Evolutionary conservation across 2,888 invertebrate genomes (phyloP).

Genomic region (Troides oblongomaculatus): DNA sequence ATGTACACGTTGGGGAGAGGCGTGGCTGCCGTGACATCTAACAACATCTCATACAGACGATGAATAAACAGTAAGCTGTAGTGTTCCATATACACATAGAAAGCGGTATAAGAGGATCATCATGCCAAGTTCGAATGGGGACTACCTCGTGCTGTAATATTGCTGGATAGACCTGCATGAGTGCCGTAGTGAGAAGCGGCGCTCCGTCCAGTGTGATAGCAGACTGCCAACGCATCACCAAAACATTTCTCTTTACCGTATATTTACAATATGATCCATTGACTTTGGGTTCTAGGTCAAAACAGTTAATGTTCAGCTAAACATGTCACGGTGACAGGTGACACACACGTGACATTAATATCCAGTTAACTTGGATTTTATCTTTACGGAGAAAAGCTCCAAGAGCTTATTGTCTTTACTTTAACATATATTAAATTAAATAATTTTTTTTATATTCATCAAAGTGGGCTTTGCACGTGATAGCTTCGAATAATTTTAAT

Average conservation of each 20-base stretch:
- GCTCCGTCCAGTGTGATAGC: conserved; percentile 61
- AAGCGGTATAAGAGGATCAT: conserved; percentile 10
- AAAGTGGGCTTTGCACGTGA: background rate
- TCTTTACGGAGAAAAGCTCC: no score
- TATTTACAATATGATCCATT: background rate
- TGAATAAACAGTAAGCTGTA: background rate
- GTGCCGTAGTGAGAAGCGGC: conserved; percentile 58
- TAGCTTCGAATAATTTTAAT: background rate
- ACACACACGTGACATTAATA: no score
- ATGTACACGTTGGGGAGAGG: no score
- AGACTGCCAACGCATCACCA: conserved; percentile 49
- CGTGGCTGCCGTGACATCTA: background rate
- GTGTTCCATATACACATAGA: background rate
- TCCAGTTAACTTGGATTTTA: no score
- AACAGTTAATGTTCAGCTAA: background rate
- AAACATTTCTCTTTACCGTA: background rate
- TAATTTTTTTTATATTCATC: background rate
- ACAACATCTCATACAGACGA: background rate
- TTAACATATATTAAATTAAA: background rate
- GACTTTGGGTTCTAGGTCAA: background rate
- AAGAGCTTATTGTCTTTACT: no score
- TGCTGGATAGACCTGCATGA: conserved; percentile 63
- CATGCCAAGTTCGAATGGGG: background rate
- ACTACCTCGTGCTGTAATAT: conserved; percentile 63
- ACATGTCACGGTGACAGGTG: background rate